Base-by-base conservation (phyloP, 1,140 invertebrate genomes). In the Anoplophora glabripennis region DNA sequence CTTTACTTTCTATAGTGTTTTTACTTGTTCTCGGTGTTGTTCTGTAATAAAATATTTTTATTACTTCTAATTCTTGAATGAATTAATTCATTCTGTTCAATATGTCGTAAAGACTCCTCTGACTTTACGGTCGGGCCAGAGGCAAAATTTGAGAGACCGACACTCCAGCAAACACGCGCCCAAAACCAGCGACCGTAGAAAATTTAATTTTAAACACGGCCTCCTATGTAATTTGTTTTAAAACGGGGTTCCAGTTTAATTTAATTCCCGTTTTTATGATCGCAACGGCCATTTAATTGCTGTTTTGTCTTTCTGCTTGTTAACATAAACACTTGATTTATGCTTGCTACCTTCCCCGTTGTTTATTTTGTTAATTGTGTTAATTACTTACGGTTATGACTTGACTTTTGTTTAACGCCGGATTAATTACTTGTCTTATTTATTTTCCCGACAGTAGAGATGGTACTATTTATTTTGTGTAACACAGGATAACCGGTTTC, bases 311-410 rank as follows among this genome's bases (percentile, higher is more conserved):
- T 34, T n/a, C 7, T 2, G 47, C 44, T 21, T 10, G 17, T 18
- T 46, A 46, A 49, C 35, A 49, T 28, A 49, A 49, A 49, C 47
- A 49, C 47, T 49, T 49, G 47, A 49, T 49, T 49, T 49, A 49
- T 49, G 47, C 28, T 28, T 33, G 11, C 17, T 49, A 49, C 34
- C 11, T 49, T 14, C 10, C 21, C 47, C 18, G 12, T 28, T 49
- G 47, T 49, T 49, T 49, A 34, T 49, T 49, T 49, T 49, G 28
- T 49, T 36, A 49, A 49, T 21, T 36, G 21, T n/a, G 10, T 49
- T 49, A 36, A 49, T 49, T 49, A 34, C 47, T 28, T 28, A 28
- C 21, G 21, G 5, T 28, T 28, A 28, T 28, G 21, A 28, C 21
- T 34, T 7, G 47, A 34, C 21, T 49, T 49, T 49, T 49, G 47